These are phyloP conservation scores for Tenrec ecaudatus DNA, from an alignment of 2,113 vertebrate genomes.

Conservation along the genomic window DNA sequence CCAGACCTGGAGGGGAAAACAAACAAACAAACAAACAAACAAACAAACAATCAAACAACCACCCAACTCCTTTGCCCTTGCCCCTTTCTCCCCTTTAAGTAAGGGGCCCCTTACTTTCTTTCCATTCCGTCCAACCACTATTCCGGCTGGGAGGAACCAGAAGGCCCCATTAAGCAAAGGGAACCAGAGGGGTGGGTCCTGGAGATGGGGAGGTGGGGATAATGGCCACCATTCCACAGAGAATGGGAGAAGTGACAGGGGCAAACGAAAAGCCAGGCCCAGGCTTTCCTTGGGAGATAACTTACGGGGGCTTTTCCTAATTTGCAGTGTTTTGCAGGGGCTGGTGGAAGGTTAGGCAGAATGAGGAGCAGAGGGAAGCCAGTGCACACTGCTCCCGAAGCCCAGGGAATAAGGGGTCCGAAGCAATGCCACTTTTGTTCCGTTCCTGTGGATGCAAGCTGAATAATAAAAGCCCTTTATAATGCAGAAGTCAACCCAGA, in stretches of 20 bases:
- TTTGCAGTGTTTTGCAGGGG: background rate
- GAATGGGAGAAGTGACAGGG: background rate
- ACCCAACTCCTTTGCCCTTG: background rate
- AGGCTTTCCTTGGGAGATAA: conserved; percentile 41
- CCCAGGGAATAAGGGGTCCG: conserved; percentile 4
- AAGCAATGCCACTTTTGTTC: conserved; percentile 22
- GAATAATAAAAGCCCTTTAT: conserved; percentile 77
- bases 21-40: background rate
- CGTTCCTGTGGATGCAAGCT: conserved; percentile 44
- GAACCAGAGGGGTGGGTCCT: background rate
- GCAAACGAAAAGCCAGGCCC: conserved; percentile 4
- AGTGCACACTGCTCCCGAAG: background rate
- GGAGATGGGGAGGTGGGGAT: background rate
- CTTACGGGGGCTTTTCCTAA: background rate
- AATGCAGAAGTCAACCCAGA: conserved; percentile 71
- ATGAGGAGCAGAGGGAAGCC: conserved; percentile 29
- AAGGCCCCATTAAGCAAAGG: conserved; percentile 57
- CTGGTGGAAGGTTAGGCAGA: background rate
- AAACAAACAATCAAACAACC: background rate
- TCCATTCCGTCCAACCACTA: background rate
- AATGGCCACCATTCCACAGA: background rate
- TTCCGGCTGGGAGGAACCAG: background rate
- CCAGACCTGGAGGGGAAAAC: too few relatives aligned
- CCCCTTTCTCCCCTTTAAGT: background rate
- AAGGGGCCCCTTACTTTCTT: background rate